Base-by-base conservation (phyloP, 2,888 invertebrate genomes). In the Elegia similella region DNA sequence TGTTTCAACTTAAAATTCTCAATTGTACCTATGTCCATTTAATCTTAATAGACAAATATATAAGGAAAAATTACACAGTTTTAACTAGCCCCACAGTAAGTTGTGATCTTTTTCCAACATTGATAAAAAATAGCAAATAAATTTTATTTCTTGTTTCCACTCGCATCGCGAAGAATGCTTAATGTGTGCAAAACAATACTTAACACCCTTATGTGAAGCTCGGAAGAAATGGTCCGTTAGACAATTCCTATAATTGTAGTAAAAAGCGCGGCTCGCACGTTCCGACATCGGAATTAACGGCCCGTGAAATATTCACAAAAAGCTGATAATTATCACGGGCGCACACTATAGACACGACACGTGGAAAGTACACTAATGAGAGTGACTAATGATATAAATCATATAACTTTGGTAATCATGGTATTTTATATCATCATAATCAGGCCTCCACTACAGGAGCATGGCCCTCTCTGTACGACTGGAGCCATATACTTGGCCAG, bases 261-360 rank as follows among this genome's bases (percentile, higher is more conserved):
- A 56, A 56, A 56, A 56, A 56, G 48, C 56, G 8, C 29, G 7
- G 43, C 53, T 55, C 56, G 56, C 55, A 38, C 59, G 42, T 52
- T 29, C 68, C 65, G 61, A 61, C 61, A 61, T 69, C 62, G 66
- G 58, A 68, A 64, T 69, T 74, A 81, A 68, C 82, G 69, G 69
- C 62, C 79, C 85, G 75, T 86, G 80, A 82, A 86, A 87, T 82
- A 71, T 61, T 70, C 67, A 78, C 75, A 78, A 83, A 83, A 82
- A 84, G 68, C 62, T 62, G 63, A 73, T 73, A 77, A 78, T 78
- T 78, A 62, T 63, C 63, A 61, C 64, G 63, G 65, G 64, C 71
- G 62, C 44, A 55, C 54, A 55, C 54, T 55, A 10, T 61, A 59
- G 55, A 54, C 43, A 60, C 58, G 50, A 55, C 56, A 53, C 38